phyloP scores from a whole-genome alignment of 2,888 invertebrate species.

The Iphiclides podalirius region DNA sequence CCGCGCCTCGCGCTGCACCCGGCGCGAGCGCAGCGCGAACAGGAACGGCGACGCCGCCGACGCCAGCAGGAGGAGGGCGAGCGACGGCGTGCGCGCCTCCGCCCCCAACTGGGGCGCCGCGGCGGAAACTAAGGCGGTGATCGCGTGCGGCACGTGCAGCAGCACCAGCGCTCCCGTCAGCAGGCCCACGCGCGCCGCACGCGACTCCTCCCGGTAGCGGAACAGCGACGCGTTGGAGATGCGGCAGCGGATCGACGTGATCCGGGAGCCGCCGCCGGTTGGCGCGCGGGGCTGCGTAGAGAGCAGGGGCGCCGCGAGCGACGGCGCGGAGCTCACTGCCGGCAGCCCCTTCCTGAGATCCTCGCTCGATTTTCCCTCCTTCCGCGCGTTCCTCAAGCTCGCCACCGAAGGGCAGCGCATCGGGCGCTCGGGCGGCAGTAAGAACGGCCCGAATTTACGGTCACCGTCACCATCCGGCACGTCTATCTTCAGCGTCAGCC shows the following conservation, averaged over 20 bases:
- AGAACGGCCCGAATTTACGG: slow-evolving; percentile 67
- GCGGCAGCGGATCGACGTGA: slow-evolving; percentile 87
- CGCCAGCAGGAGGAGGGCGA: slow-evolving; percentile 80
- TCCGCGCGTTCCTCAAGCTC: slow-evolving; percentile 63
- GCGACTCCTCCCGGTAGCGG: slow-evolving; percentile 92
- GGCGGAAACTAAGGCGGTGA: slow-evolving; percentile 58
- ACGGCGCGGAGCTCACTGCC: slow-evolving; percentile 76
- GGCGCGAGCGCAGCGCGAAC: slow-evolving; percentile 87
- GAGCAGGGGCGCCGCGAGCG: slow-evolving; percentile 62
- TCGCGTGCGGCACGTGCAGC: slow-evolving; percentile 85
- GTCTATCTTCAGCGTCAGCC: slow-evolving; percentile 68
- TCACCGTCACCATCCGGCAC: slow-evolving; percentile 51
- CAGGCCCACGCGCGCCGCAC: slow-evolving; percentile 88
- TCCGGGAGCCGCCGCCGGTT: slow-evolving; percentile 79
- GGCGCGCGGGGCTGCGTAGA: slow-evolving; percentile 60
- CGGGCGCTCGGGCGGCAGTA: slow-evolving; percentile 67
- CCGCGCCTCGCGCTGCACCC: slow-evolving; percentile 77
- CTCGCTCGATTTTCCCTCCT: slow-evolving; percentile 63
- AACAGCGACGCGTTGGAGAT: slow-evolving; percentile 92
- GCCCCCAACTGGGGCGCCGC: slow-evolving; percentile 75
- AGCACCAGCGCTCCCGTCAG: slow-evolving; percentile 86
- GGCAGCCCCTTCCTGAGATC: slow-evolving; percentile 64
- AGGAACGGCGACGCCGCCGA: slow-evolving; percentile 86
- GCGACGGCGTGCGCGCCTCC: slow-evolving; percentile 68
- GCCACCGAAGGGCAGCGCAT: slow-evolving; percentile 70